Evolutionary conservation across 2,888 invertebrate genomes (phyloP), one percentile per base, ranked within the genome.

Genomic region (Odontomyia ornata): DNA sequence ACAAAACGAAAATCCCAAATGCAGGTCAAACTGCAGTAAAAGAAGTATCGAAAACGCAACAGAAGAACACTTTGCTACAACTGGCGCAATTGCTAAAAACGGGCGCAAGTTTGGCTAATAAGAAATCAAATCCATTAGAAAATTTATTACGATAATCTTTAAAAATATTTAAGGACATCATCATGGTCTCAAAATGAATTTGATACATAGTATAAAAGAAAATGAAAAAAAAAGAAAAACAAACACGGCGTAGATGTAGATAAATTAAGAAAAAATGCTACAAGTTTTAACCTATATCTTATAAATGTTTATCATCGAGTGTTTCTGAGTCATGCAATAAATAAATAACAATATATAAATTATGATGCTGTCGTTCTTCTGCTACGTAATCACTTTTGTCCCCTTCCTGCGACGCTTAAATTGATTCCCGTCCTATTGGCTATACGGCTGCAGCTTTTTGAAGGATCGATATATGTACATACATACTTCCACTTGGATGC

Each of bases 111-210:
- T 30, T 36, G 21, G 2, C 27, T 5, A 77, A 64, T 71, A 52
- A 75, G 62, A 65, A 15, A 30, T 46, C 73, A 30, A 76, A 60
- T 57, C 28, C 11, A 57, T 77, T 78, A 78, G 78, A 79, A 77
- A 79, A 77, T 76, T 79, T 79, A 79, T 78, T 79, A 67, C 76
- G 72, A 71, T 78, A 77, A 65, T 75, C 18, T 30, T 62, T 62
- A 23, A 25, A n/a, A n/a, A 76, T 18, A 69, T 65, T 36, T 52
- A 18, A 52, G 52, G 52, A 52, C 15, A 52, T 52, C 4, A 4
- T 52, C 52, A 18, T 9, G 52, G 36, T 36, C 36, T 36, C 36
- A 3, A 3, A 36, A 36, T 5, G 3, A 36, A 36, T 36, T 36
- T 36, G 36, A 9, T 36, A 36, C 36, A 36, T 36, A 36, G 3